Conservation (phyloP, 2,797 vertebrate species). For the Psittacula derbiana region DNA sequence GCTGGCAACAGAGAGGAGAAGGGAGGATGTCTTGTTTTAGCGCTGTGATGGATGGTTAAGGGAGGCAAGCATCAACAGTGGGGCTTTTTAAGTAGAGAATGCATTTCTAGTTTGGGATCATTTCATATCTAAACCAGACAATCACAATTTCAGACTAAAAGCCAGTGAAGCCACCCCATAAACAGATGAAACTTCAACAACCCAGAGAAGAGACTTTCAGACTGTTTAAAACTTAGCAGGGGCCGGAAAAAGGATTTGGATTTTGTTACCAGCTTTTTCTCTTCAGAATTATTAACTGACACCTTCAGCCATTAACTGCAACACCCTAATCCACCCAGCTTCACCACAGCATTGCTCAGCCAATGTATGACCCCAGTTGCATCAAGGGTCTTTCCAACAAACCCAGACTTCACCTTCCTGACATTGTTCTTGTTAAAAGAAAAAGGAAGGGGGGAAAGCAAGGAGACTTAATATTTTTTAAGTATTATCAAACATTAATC, state of each 20-base stretch:
- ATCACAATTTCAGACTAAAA: not conserved
- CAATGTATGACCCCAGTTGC: not conserved
- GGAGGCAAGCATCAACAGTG: not conserved
- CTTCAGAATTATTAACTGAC: conserved; percentile 1
- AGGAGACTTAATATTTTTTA: not conserved
- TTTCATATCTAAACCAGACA: not conserved
- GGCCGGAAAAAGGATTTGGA: not conserved
- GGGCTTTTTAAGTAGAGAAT: not conserved
- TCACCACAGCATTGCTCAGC: not conserved
- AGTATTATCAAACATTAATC: not conserved
- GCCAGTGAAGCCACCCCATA: not conserved
- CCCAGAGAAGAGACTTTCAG: not conserved
- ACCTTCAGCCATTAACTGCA: not conserved
- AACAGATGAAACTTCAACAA: not conserved
- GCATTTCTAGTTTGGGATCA: not conserved
- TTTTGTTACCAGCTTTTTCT: conserved; percentile 27
- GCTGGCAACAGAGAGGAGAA: not conserved
- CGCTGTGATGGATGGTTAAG: not conserved
- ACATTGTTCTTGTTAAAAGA: conserved; percentile 22
- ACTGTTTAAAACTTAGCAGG: not conserved
- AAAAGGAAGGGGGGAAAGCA: not conserved
- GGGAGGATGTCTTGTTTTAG: not conserved
- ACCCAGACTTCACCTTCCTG: conserved; percentile 62
- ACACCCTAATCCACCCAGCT: not conserved
- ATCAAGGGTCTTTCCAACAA: conserved; percentile 34